Evolutionary conservation across 2,888 invertebrate genomes (phyloP), one percentile per base, ranked within the genome.

Genomic region (Synergus japonicus): DNA sequence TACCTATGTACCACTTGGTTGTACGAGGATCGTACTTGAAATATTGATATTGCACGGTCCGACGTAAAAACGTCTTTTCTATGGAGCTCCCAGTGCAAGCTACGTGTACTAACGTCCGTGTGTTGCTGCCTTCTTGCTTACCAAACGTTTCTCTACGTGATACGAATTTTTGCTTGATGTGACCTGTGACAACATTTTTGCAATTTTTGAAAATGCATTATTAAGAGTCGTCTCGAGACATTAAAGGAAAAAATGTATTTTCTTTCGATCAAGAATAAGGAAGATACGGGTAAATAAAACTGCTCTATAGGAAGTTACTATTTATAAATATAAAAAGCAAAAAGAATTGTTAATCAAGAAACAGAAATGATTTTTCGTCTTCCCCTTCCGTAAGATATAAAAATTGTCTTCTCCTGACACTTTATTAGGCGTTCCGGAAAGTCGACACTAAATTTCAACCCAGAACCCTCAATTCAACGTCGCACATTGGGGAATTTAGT

Each of bases 131-230:
- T 63, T 76, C 79, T 78, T 82, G 82, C 79, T 82, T 82, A 82
- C 82, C 78, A 81, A 82, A 82, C 78, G 82, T 60, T 67, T 54
- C 13, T 44, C 69, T 79, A 73, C 82, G 82, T 82, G 82, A 82
- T 60, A 73, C 73, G 82, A 80, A 82, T 82, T 77, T 79, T 58
- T 76, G 8, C 66, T n/a, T 60, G 29, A 69, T 54, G 43, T 46
- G n/a, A 37, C 13, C 66, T 29, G 76, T 13, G 43, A 22, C 49
- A 18, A 64, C 44, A 69, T 67, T 73, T 63, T 29, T 2, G 12
- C 22, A 63, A 63, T 22, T 12, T 8, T 9, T 9, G 2, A 58
- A 3, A 9, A 58, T n/a, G 54, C 9, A 58, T 58, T 58, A 3
- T 9, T 9, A 58, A 9, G 1, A 0, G 0, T 58, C 1, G 8